phyloP scores from a whole-genome alignment of 2,797 vertebrate species.

The Lerista edwardsae region DNA sequence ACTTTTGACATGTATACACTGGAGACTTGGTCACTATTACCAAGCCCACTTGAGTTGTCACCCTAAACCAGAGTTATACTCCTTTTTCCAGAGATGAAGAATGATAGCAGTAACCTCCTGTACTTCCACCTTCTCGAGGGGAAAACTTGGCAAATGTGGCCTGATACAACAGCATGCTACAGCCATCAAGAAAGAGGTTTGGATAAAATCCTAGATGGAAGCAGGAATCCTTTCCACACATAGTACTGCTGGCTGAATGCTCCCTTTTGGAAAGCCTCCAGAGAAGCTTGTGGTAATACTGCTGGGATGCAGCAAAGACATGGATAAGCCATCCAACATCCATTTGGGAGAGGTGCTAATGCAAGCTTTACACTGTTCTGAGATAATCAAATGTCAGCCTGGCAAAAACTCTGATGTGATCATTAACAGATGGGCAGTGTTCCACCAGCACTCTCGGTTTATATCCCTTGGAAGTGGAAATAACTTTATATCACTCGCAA shows the following conservation, averaged over 20 bases:
- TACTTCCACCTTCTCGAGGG: background rate
- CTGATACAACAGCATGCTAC: accelerated
- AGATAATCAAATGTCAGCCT: constrained; percentile 66
- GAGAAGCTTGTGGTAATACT: constrained; percentile 48
- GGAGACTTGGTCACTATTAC: constrained; percentile 25
- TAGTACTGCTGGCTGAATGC: constrained; percentile 24
- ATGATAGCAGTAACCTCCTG: background rate
- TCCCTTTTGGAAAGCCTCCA: constrained; percentile 59
- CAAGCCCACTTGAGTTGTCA: constrained; percentile 24
- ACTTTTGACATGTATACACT: constrained; percentile 13
- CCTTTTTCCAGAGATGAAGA: constrained; percentile 28
- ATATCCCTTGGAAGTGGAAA: constrained; percentile 53
- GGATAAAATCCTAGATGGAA: constrained; percentile 10
- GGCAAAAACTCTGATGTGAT: constrained; percentile 50
- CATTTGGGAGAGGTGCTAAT: constrained; percentile 60
- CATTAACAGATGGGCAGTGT: constrained; percentile 64
- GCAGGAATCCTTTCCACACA: constrained; percentile 15
- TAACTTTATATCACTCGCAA: constrained; percentile 16
- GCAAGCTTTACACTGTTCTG: background rate
- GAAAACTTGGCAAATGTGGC: background rate
- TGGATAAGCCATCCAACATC: constrained; percentile 52
- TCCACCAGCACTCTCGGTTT: constrained; percentile 62
- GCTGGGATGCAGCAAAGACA: constrained; percentile 51
- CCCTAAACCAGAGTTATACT: background rate
- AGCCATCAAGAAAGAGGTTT: background rate